These are phyloP conservation scores for Drosophila arawakana DNA, from an alignment of 1,140 invertebrate species.

Conservation along the genomic window DNA sequence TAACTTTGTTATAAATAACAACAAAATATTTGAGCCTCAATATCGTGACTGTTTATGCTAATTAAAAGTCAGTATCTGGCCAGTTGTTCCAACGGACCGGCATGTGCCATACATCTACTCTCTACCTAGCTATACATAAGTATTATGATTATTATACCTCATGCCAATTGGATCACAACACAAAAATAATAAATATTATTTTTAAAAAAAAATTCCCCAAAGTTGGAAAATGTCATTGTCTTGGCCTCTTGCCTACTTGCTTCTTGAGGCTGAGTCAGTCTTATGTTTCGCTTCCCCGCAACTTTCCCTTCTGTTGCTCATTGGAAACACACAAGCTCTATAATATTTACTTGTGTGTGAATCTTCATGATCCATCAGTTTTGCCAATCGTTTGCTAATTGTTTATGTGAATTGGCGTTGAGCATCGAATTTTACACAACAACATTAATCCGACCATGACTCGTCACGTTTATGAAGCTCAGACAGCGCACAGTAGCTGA, in stretches of 20 bases:
- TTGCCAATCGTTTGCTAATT: constrained; percentile 72
- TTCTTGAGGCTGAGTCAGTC: constrained; percentile 19
- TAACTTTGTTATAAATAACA: constrained; percentile 79
- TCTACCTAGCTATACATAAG: constrained; percentile 12
- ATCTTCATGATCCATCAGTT: constrained; percentile 54
- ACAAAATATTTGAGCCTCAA: constrained; percentile 74
- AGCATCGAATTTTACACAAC: constrained; percentile 33
- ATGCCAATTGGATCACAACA: too few relatives aligned
- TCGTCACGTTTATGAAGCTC: constrained; percentile 25
- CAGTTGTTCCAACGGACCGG: constrained; percentile 23
- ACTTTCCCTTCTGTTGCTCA: not conserved
- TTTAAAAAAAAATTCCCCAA: constrained; percentile 10
- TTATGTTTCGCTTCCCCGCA: not conserved
- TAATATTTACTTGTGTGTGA: constrained; percentile 16
- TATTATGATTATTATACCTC: constrained; percentile 27
- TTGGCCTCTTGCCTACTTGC: not conserved
- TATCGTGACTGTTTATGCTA: constrained; percentile 81
- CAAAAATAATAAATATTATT: constrained; percentile 8
- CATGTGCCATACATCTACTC: not conserved
- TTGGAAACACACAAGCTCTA: not conserved
- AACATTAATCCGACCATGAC: constrained; percentile 38
- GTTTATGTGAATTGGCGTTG: constrained; percentile 28
- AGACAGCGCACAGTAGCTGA: constrained; percentile 9
- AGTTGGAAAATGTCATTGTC: constrained; percentile 38
- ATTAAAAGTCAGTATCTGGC: constrained; percentile 50